Percentiles rank a stretch among this genome's conserved stretches.
Conservation (phyloP, 2,113 vertebrate genomes). For the Chascanopsetta lugubris region DNA sequence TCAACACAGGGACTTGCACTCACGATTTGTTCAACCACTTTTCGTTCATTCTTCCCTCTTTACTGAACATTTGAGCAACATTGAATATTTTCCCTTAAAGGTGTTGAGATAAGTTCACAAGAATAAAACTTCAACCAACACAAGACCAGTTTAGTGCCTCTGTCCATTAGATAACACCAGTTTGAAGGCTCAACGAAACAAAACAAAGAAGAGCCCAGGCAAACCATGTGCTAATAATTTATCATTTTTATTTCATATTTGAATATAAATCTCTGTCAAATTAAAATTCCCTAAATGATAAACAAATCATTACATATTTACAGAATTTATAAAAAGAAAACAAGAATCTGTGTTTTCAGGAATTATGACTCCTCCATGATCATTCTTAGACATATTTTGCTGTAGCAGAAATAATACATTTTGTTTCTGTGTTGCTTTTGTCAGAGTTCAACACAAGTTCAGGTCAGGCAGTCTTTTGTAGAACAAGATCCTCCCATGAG, state of each 20-base stretch:
- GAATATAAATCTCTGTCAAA: constrained; percentile 83
- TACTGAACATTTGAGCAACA: too few relatives aligned
- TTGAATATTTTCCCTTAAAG: too few relatives aligned
- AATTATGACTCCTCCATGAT: constrained; percentile 22
- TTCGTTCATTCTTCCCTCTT: too few relatives aligned
- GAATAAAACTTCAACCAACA: too few relatives aligned
- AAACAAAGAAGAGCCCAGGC: constrained; percentile 14
- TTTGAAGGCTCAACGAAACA: too few relatives aligned
- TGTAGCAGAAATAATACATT: constrained; percentile 37
- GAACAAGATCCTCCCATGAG: constrained; percentile 25
- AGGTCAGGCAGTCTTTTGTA: constrained; percentile 51
- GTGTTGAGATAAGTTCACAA: too few relatives aligned
- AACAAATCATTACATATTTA: constrained; percentile 78
- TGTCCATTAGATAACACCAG: too few relatives aligned
- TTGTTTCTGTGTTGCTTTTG: constrained; percentile 41
- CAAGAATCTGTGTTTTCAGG: constrained; percentile 58
- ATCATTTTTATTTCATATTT: constrained; percentile 79
- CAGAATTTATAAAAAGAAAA: constrained; percentile 77
- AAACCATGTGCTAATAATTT: constrained; percentile 72
- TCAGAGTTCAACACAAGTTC: constrained; percentile 46
- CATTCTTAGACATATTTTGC: constrained; percentile 31
- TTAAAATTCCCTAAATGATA: constrained; percentile 78
- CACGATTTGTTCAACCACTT: too few relatives aligned
- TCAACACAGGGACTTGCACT: too few relatives aligned
- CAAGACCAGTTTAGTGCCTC: too few relatives aligned